Percentiles rank a stretch among this genome's conserved stretches.
Conservation (phyloP, 2,797 vertebrate genomes). For the Enteromius mattozi region DNA sequence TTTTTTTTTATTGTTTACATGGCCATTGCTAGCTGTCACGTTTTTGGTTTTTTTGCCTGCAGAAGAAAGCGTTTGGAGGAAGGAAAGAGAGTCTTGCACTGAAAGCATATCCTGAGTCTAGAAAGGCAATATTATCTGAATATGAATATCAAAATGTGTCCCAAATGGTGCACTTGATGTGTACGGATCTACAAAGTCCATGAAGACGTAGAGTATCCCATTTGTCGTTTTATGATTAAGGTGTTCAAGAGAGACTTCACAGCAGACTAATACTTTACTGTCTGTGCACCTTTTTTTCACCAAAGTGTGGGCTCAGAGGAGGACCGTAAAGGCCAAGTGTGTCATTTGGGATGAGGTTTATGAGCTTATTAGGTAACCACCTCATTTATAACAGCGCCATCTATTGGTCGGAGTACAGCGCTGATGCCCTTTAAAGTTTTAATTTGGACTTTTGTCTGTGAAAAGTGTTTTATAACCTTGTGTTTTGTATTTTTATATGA, state of each 20-base stretch:
- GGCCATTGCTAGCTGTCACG: slow-evolving; percentile 59
- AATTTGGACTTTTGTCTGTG: slow-evolving; percentile 59
- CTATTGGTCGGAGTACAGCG: slow-evolving; percentile 67
- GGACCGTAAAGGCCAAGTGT: not conserved
- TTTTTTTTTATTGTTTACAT: slow-evolving; percentile 58
- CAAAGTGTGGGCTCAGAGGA: not conserved
- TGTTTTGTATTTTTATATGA: slow-evolving; percentile 60
- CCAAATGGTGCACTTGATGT: slow-evolving; percentile 7
- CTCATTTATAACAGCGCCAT: slow-evolving; percentile 69
- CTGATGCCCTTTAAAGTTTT: slow-evolving; percentile 62
- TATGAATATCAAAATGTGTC: slow-evolving; percentile 65
- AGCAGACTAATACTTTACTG: not conserved
- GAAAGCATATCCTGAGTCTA: slow-evolving; percentile 78
- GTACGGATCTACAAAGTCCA: not conserved
- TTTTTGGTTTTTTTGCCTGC: slow-evolving; percentile 32
- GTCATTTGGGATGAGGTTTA: slow-evolving; percentile 6
- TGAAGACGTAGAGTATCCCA: not conserved
- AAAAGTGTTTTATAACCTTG: slow-evolving; percentile 70
- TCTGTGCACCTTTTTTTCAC: slow-evolving; percentile 4
- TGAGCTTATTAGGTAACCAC: slow-evolving; percentile 63
- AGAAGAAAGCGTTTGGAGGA: slow-evolving; percentile 60
- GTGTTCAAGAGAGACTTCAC: slow-evolving; percentile 1
- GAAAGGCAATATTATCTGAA: slow-evolving; percentile 81
- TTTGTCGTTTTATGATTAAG: not conserved
- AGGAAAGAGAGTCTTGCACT: slow-evolving; percentile 81